Evolutionary conservation across 2,113 vertebrate genomes (phyloP), one percentile per base, ranked within the genome.

Genomic region (Canis aureus): DNA sequence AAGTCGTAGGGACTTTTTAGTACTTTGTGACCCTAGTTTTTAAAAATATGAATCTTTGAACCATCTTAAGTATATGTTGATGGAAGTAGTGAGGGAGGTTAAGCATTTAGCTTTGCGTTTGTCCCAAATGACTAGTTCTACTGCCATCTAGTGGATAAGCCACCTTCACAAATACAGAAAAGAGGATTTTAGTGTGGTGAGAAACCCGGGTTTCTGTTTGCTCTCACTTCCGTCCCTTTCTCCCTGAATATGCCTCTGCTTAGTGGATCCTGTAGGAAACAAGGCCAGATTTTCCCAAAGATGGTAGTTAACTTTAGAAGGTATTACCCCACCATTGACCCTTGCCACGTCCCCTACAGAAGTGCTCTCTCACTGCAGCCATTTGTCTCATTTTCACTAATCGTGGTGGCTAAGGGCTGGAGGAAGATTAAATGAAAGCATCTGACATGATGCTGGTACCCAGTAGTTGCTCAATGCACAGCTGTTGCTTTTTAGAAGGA

Each of bases 81-180:
- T 89, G 51, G 38, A 76, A 93, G 60, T 13, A 71, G 35, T 17
- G 38, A 67, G 29, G 55, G 11, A 89, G 38, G 25, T 73, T 74
- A 55, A 55, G 23, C 55, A 83, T 51, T 59, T n/a, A 27, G 25
- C 23, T 53, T 94, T 38, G 43, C 13, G 23, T 95, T 90, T 76
- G 15, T 97, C 69, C 64, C 92, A 94, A 89, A 87, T 53, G 79
- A 43, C 83, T 97, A 17, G 35, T 94, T 94, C 84, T 95, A 49
- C 87, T 3, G 90, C 97, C 98, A 97, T 66, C 97, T 98, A 95
- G 98, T 81, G 96, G 91, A 23, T 22, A 43, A 73, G 29, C 29
- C 16, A 2, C 67, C 25, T 62, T 71, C 57, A 5, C 35, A 16
- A 55, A 17, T 32, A 7, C 0, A 57, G 49, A 29, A 60, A 90